Evolutionary conservation across 2,797 vertebrate species (phyloP), one percentile per base, ranked within the genome.

Genomic region (Carduelis carduelis): DNA sequence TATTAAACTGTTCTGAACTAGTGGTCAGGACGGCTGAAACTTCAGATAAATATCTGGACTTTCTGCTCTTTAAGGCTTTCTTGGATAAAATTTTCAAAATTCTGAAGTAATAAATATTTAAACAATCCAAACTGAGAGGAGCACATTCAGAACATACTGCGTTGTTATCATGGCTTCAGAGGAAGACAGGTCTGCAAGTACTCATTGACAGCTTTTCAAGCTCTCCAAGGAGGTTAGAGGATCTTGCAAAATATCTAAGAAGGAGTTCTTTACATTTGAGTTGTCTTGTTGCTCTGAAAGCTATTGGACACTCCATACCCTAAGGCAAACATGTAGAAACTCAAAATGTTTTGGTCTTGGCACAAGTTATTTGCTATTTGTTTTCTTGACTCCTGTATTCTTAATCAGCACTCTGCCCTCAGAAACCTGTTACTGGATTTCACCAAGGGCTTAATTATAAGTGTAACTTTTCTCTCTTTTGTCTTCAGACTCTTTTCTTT

Each of bases 381-480:
- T 77, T 92, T 87, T 49, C 55, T 49, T 80, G 44, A 53, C 4
- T 83, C 59, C 12, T 0, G 0, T 89, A 43, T 60, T 90, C 39
- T 55, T 89, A 83, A 89, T 91, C 63, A 85, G 34, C 21, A 39
- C 17, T 83, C 75, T 83, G 12, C 32, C 17, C 47, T 15, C 16
- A 17, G 47, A 70, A 85, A 46, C 1, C 16, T 83, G 18, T 70
- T 90, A 77, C 60, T 49, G 50, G 35, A 35, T 87, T 96, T 94
- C 59, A 52, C 46, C 28, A 76, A 76, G 70, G 89, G 70, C 19
- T 90, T 90, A 93, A 92, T 92, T 95, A 69, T 32, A 90, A 79
- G 7, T 34, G 27, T 66, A 49, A 64, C 44, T 69, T 91, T 88
- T 11, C 30, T 22, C 4, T 72, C 44, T 41, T 72, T 70, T 56